Evolutionary conservation across 2,888 invertebrate species (phyloP).

Genomic region (Drosophila hawaiiensis): DNA sequence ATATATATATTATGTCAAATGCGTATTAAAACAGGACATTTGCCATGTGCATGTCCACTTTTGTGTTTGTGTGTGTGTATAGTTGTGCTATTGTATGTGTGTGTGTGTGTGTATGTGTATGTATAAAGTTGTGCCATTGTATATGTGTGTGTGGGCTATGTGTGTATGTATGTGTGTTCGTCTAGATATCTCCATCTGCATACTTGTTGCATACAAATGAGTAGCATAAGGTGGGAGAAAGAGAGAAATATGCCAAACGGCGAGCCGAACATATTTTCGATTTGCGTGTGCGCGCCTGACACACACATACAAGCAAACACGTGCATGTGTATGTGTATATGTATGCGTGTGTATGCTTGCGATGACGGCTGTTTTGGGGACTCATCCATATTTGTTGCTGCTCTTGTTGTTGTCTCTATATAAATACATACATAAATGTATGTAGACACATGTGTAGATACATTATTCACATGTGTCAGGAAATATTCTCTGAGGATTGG

Average conservation of each 20-base stretch:
- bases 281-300: slow-evolving; percentile 65
- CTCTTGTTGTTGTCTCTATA: slow-evolving; percentile 12
- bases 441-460: slow-evolving; percentile 11
- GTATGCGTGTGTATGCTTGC: slow-evolving; percentile 22
- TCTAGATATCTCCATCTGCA: slow-evolving; percentile 63
- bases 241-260: slow-evolving; percentile 49
- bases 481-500: slow-evolving; percentile 58
- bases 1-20: slow-evolving; percentile 30
- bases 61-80: slow-evolving; percentile 4
- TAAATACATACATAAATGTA: slow-evolving; percentile 11
- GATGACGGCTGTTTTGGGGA: slow-evolving; percentile 53
- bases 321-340: slow-evolving; percentile 8
- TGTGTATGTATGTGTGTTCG: slow-evolving; percentile 17
- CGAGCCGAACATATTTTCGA: slow-evolving; percentile 54
- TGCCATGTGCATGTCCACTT: slow-evolving; percentile 12
- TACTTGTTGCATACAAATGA: slow-evolving; percentile 78
- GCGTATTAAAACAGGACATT: slow-evolving; percentile 58
- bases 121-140: background rate
- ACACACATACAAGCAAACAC: slow-evolving; percentile 19
- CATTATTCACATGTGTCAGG: slow-evolving; percentile 54
- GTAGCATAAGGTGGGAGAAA: slow-evolving; percentile 50
- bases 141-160: slow-evolving; percentile 7
- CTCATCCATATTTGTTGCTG: slow-evolving; percentile 43
- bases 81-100: background rate
- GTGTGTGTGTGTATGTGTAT: slow-evolving; percentile 6